Conservation (phyloP, 2,113 vertebrate genomes). For the Brachyhypopomus gauderio region DNA sequence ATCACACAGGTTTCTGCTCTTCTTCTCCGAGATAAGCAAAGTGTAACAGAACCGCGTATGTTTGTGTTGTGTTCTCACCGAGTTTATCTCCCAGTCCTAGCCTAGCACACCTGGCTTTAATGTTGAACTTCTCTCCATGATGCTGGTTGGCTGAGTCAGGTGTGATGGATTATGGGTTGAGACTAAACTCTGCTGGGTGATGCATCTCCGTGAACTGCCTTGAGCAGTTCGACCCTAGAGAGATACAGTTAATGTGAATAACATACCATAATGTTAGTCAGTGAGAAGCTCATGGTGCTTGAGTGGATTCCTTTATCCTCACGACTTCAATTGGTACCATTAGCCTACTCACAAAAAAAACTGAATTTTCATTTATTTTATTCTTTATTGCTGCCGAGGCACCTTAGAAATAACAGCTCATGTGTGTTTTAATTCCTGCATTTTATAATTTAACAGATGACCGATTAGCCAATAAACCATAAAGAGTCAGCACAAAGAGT, state of each 20-base stretch:
- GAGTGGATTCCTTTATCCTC: not conserved
- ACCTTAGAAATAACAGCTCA: slow-evolving; percentile 17
- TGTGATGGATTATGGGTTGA: not conserved
- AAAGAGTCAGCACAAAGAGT: slow-evolving; percentile 18
- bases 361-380: not conserved
- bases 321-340: not conserved
- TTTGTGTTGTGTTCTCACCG: not conserved
- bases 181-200: not conserved
- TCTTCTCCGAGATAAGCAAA: not conserved
- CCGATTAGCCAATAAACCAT: slow-evolving; percentile 21
- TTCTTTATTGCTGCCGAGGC: slow-evolving; percentile 3
- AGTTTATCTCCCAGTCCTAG: not conserved
- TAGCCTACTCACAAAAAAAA: not conserved
- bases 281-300: not conserved
- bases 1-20: not conserved
- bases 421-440: slow-evolving; percentile 17
- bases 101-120: not conserved
- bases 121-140: not conserved
- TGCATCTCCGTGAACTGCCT: not conserved
- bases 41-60: too few relatives aligned
- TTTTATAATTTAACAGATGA: slow-evolving; percentile 25
- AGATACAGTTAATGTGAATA: not conserved
- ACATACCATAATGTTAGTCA: not conserved
- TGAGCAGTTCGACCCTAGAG: not conserved
- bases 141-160: slow-evolving; percentile 17